Base-by-base conservation (phyloP, 2,797 vertebrate genomes). In the Pseudochaenichthys georgianus region DNA sequence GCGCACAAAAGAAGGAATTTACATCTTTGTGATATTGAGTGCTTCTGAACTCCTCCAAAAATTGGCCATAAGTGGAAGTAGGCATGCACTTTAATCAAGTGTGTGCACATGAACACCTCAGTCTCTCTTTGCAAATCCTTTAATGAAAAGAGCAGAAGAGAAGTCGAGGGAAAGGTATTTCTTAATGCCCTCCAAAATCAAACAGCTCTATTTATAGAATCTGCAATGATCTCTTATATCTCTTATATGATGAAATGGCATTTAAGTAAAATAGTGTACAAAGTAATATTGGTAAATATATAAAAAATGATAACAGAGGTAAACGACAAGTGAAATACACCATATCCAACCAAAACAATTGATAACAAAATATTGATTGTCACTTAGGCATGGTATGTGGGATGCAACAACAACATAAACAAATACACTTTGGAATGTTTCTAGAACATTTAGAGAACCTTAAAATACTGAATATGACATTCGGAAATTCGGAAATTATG, bases 251-350 rank as follows among this genome's bases (percentile, higher is more conserved):
- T 38, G 34, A 38, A 28, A 28, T 28, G 23, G 3, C 17, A 13
- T 23, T 0, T 3, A 34, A 50, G 10, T 23, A 7, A 54, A 47
- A 41, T 4, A 28, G 9, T 5, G 43, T 15, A 34, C 21, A 8
- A 59, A 23, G 13, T 61, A 48, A 23, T 28, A 19, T 13, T 46
- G 52, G 16, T 28, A 1, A 53, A 64, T 4, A 65, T 6, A 34
- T 60, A 38, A 13, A 23, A 28, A 2, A 52, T 55, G 45, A 64
- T 61, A 15, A 38, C 15, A 34, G 21, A 19, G 58, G 41, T 31
- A 53, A 70, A 60, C 43, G 48, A 34, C 53, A 69, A 42, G 57
- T 31, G 46, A 54, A 1, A 52, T 17, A 67, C 55, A 57, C 3
- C 9, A 41, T 46, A 68, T 41, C 13, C 13, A 68, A 62, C 5